A percentile compares a stretch with the other conserved stretches of the same genome.
These are phyloP conservation scores for Acanthococcus lagerstroemiae DNA, from an alignment of 2,888 invertebrate genomes.

Conservation along the genomic window DNA sequence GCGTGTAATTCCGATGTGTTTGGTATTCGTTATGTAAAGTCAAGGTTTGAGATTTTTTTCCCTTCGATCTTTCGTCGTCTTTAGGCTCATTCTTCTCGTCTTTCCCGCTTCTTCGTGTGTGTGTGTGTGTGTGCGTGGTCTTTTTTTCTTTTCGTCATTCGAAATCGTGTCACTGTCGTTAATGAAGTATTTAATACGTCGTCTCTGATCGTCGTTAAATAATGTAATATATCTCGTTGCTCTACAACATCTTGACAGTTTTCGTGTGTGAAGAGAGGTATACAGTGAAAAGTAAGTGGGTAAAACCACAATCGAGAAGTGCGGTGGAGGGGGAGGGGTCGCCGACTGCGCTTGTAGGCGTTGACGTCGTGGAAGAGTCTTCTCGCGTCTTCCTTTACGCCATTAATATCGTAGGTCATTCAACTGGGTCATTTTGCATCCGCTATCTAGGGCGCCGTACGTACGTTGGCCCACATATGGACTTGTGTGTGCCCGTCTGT, in stretches of 20 bases:
- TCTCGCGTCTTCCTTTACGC: constrained; percentile 22
- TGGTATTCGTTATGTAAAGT: not conserved
- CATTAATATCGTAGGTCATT: constrained; percentile 31
- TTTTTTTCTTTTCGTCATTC: not conserved
- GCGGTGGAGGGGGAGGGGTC: not conserved
- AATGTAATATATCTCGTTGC: not conserved
- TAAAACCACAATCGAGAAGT: not conserved
- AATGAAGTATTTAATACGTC: not conserved
- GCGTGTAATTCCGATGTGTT: too few species aligned
- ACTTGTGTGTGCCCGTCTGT: constrained; percentile 1
- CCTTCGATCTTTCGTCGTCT: not conserved
- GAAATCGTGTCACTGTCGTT: not conserved
- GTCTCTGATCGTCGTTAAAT: not conserved
- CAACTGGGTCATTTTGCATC: constrained; percentile 31
- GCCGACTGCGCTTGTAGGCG: constrained; percentile 22
- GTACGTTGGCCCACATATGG: constrained; percentile 29
- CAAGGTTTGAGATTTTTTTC: not conserved
- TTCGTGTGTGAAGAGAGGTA: not conserved
- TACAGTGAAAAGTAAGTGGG: not conserved
- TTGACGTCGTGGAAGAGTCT: constrained; percentile 16
- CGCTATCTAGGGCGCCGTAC: constrained; percentile 28
- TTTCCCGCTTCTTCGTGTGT: not conserved
- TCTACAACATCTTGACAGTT: not conserved
- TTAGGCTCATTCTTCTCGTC: not conserved
- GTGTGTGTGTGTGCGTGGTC: not conserved